Conservation (phyloP, 2,888 invertebrate genomes). For the Adelognathus sp. region DNA sequence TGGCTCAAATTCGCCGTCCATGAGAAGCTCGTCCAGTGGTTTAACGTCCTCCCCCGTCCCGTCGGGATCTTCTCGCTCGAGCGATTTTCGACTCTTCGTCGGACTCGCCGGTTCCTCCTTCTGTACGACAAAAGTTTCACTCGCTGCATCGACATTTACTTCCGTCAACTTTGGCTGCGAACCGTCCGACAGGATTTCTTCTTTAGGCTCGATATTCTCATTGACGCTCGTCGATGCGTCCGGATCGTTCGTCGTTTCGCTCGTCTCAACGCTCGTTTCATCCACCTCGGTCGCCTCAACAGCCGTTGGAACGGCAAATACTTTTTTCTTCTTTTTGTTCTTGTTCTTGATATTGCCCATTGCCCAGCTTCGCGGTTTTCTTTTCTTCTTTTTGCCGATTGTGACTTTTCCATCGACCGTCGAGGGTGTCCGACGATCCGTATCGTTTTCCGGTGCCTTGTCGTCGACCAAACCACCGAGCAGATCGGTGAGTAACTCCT, state of each 20-base stretch:
- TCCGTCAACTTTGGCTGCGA: slow-evolving; percentile 1
- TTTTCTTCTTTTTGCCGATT: slow-evolving; percentile 68
- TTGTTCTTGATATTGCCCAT: slow-evolving; percentile 68
- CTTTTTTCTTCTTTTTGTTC: slow-evolving; percentile 68
- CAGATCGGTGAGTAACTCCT: slow-evolving; percentile 68
- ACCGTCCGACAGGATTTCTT: slow-evolving; percentile 45
- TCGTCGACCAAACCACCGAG: slow-evolving; percentile 61
- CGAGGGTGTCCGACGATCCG: slow-evolving; percentile 38
- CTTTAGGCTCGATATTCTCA: slow-evolving; percentile 16
- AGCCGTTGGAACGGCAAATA: slow-evolving; percentile 1
- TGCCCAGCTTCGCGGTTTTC: slow-evolving; percentile 49
- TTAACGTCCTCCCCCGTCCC: slow-evolving; percentile 21
- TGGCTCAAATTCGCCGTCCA: slow-evolving; percentile 79
- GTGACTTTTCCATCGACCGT: slow-evolving; percentile 70
- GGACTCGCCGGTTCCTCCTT: slow-evolving; percentile 48
- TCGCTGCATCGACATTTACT: background rate
- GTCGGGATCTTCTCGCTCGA: background rate
- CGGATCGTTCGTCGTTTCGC: background rate
- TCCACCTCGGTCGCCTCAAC: background rate
- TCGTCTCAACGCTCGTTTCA: slow-evolving; percentile 14
- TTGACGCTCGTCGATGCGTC: background rate
- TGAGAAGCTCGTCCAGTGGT: slow-evolving; percentile 47
- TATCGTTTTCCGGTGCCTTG: slow-evolving; percentile 64
- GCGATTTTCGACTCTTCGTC: background rate
- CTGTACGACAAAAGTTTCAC: background rate